Base-by-base conservation (phyloP, 2,797 vertebrate species). In the Tragopan temminckii region DNA sequence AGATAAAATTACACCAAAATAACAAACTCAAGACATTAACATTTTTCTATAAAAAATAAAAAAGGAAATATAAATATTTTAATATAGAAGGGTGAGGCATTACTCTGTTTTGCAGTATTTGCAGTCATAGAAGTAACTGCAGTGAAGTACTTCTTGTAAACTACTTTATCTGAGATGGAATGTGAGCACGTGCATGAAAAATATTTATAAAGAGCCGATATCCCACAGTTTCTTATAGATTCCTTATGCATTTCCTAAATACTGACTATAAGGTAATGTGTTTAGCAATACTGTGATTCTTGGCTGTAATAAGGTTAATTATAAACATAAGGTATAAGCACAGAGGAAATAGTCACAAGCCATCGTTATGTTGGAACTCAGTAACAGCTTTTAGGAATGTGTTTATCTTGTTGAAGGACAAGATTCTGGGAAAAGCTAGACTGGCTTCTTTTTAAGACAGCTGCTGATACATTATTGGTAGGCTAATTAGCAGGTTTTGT, bases 1-100 rank as follows among this genome's bases (percentile, higher is more conserved):
- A 70, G 11, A 43, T 59, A 52, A 86, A 90, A 78, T 13, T 80
- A 82, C 46, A 80, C 48, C 19, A 91, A 85, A 93, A 48, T n/a
- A 89, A 63, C 40, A 61, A 67, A 67, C 40, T 77, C 35, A 45
- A 61, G 31, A 59, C 11, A 77, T 40, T 27, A 82, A 79, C 13
- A 40, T 74, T 62, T 53, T 67, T 19, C 61, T 63, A 16, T 46
- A 46, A n/a, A 59, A 53, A 76, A 40, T 24, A 80, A 77, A 25
- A 72, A 77, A 45, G 43, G 33, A 92, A 78, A 69, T 38, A 14
- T 2, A 72, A 59, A 53, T 46, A 21, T 11, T 33, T 59, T 38
- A 15, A 11, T 40, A 82, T 63, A 8, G 40, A n/a, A 17, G 13
- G 10, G 35, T 45, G 15, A 94, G 90, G 18, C 16, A 84, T 82